A percentile compares a stretch with the other conserved stretches of the same genome.
These are phyloP conservation scores for Ceratina australensis DNA, from an alignment of 1,140 invertebrate species.

Conservation along the genomic window DNA sequence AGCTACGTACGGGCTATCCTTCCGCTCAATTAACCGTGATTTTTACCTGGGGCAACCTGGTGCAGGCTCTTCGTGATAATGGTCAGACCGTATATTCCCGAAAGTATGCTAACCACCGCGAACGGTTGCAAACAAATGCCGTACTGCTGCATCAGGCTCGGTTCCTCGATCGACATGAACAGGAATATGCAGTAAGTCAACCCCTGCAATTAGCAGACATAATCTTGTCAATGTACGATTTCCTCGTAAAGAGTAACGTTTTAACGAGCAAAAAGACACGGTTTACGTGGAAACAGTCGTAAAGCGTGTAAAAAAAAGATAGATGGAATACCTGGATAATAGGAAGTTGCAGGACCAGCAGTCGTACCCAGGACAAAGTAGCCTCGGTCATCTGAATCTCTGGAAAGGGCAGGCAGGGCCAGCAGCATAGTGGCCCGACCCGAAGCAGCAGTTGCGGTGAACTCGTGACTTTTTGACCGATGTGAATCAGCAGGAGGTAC, in stretches of 20 bases:
- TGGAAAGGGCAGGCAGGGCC: constrained; percentile 77
- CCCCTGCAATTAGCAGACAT: constrained; percentile 61
- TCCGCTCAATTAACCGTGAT: constrained; percentile 40
- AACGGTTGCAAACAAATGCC: constrained; percentile 71
- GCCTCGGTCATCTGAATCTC: constrained; percentile 70
- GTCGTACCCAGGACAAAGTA: constrained; percentile 74
- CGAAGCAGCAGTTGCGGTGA: constrained; percentile 68
- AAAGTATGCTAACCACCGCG: constrained; percentile 71
- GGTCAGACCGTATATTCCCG: constrained; percentile 73
- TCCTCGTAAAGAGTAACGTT: neutral
- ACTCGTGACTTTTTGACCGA: constrained; percentile 70
- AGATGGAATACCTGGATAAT: constrained; percentile 75
- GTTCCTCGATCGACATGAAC: constrained; percentile 71
- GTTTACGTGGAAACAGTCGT: neutral
- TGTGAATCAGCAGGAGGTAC: constrained; percentile 72
- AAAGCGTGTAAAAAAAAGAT: constrained; percentile 6
- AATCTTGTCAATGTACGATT: neutral
- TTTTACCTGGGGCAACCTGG: constrained; percentile 72
- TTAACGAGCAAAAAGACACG: neutral
- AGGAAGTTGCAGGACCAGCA: constrained; percentile 74
- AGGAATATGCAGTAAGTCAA: constrained; percentile 70
- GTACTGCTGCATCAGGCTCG: constrained; percentile 66
- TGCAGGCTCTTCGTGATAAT: constrained; percentile 72
- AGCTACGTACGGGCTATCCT: neutral
- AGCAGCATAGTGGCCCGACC: constrained; percentile 77